Percentiles rank a stretch among this genome's conserved stretches.
Evolutionary conservation across 2,113 vertebrate genomes (phyloP).

Genomic region (Sterrhoptilus dennistouni): DNA sequence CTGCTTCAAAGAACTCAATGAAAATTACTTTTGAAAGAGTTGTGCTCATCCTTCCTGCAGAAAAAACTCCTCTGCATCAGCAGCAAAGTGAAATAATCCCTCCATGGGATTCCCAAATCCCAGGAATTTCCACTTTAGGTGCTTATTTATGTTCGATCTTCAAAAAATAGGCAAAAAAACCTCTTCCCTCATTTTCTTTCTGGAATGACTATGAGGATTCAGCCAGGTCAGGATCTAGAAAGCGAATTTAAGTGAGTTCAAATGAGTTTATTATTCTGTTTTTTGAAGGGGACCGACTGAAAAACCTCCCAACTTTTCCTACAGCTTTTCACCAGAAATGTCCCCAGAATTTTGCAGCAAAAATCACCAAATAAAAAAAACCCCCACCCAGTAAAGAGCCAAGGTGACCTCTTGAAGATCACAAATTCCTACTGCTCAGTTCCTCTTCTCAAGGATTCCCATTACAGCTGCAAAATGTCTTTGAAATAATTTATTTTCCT

Average conservation of each 20-base stretch:
- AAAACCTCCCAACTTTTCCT: background rate
- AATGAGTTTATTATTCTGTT: background rate
- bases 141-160: background rate
- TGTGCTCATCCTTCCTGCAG: background rate
- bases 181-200: background rate
- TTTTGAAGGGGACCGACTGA: background rate
- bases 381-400: fast-evolving
- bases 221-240: background rate
- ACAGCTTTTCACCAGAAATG: fast-evolving
- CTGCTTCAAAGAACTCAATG: background rate
- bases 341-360: background rate
- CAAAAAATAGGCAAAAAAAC: background rate
- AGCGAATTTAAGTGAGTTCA: background rate
- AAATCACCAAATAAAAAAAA: background rate
- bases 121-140: background rate
- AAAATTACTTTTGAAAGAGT: background rate
- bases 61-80: background rate
- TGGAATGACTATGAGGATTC: background rate
- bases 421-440: background rate
- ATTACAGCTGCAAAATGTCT: background rate
- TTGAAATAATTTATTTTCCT: background rate
- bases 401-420: background rate
- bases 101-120: background rate
- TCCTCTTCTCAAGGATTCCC: background rate
- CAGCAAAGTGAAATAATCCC: background rate